phyloP scores from a whole-genome alignment of 2,113 vertebrate genomes.

The Poecile atricapillus region DNA sequence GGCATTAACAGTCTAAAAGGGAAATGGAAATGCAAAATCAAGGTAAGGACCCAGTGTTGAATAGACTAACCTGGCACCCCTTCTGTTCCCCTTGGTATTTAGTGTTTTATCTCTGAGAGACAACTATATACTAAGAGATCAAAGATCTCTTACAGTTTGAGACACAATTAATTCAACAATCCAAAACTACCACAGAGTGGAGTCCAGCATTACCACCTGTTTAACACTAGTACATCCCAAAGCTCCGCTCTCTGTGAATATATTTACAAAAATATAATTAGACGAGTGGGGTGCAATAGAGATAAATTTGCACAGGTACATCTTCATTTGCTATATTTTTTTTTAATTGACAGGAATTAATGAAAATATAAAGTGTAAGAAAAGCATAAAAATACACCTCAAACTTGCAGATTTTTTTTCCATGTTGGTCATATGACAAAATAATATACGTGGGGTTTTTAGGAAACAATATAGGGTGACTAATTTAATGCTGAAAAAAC shows the following conservation, averaged over 20 bases:
- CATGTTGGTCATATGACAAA: neutral
- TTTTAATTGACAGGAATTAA: neutral
- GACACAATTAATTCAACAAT: neutral
- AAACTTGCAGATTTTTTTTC: neutral
- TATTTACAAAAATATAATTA: neutral
- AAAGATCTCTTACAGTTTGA: neutral
- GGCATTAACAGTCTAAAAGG: neutral
- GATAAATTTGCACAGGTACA: neutral
- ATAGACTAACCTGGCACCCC: neutral
- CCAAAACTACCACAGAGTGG: neutral
- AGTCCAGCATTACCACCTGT: neutral
- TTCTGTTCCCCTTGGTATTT: neutral
- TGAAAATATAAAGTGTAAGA: neutral
- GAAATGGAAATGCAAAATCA: neutral
- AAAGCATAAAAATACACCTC: neutral
- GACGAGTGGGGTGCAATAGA: neutral
- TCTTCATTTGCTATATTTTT: neutral
- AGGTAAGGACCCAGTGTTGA: neutral
- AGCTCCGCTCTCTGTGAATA: neutral
- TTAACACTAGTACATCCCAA: neutral
- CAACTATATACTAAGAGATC: neutral
- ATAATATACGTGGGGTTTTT: neutral
- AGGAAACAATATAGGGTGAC: neutral
- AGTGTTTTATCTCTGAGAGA: neutral
- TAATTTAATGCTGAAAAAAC: neutral